Conservation (phyloP, 2,797 vertebrate species). For the Arctocebus calabarensis region DNA sequence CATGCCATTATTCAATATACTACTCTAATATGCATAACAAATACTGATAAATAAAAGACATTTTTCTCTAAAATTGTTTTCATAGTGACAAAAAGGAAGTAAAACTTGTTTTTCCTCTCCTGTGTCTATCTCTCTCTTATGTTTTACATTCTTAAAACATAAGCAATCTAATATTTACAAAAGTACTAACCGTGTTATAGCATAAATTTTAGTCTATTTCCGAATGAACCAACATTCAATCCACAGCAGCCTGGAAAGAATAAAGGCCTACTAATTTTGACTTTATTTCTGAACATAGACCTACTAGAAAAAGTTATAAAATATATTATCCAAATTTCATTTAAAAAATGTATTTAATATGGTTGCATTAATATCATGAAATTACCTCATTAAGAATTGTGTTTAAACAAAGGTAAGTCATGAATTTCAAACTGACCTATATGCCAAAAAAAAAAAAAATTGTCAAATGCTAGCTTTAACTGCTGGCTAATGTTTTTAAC, state of each 20-base stretch:
- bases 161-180: not conserved
- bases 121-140: not conserved
- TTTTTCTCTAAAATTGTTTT: not conserved
- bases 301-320: not conserved
- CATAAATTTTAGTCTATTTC: constrained; percentile 33
- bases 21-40: not conserved
- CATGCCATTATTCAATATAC: not conserved
- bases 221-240: not conserved
- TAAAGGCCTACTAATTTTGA: not conserved
- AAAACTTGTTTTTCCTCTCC: not conserved
- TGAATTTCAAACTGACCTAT: not conserved
- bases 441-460: not conserved
- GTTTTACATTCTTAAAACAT: not conserved
- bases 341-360: not conserved
- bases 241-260: not conserved
- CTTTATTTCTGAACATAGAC: not conserved
- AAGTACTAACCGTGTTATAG: not conserved
- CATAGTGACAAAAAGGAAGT: not conserved
- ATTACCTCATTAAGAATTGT: not conserved
- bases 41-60: not conserved
- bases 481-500: not conserved
- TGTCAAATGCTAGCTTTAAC: not conserved
- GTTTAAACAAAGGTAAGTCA: not conserved
- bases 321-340: not conserved
- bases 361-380: not conserved